These are phyloP conservation scores for Hecatera dysodea DNA, from an alignment of 2,888 invertebrate genomes.

Conservation along the genomic window DNA sequence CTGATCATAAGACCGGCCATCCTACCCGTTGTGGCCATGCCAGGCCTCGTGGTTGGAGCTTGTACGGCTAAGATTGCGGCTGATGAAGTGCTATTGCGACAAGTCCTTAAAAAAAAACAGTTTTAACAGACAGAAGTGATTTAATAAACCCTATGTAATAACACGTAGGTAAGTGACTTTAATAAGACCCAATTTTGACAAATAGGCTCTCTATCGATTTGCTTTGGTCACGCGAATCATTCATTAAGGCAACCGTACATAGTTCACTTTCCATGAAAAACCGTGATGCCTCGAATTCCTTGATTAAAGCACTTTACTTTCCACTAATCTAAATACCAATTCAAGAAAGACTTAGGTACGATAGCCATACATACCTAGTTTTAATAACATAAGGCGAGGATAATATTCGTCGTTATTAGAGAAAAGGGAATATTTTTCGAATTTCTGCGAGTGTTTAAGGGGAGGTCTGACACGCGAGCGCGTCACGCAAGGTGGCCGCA, in stretches of 20 bases:
- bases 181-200: constrained; percentile 39
- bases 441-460: constrained; percentile 19
- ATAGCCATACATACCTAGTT: not conserved
- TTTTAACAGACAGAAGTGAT: not conserved
- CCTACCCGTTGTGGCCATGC: too few relatives aligned
- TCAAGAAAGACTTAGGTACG: not conserved
- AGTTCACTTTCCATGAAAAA: constrained; percentile 41
- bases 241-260: constrained; percentile 25
- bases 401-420: constrained; percentile 19
- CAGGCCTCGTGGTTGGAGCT: too few relatives aligned
- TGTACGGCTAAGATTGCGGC: too few relatives aligned
- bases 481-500: constrained; percentile 54
- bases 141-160: not conserved
- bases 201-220: constrained; percentile 43
- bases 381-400: constrained; percentile 9
- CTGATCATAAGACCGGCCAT: too few relatives aligned
- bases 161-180: not conserved
- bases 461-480: constrained; percentile 39
- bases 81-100: too few relatives aligned
- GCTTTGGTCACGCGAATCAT: constrained; percentile 49
- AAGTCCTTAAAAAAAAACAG: too few relatives aligned
- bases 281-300: constrained; percentile 24
- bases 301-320: constrained; percentile 30
- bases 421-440: constrained; percentile 32
- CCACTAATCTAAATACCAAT: constrained; percentile 17